Evolutionary conservation across 2,888 invertebrate species (phyloP).

Genomic region (Oligia strigilis): DNA sequence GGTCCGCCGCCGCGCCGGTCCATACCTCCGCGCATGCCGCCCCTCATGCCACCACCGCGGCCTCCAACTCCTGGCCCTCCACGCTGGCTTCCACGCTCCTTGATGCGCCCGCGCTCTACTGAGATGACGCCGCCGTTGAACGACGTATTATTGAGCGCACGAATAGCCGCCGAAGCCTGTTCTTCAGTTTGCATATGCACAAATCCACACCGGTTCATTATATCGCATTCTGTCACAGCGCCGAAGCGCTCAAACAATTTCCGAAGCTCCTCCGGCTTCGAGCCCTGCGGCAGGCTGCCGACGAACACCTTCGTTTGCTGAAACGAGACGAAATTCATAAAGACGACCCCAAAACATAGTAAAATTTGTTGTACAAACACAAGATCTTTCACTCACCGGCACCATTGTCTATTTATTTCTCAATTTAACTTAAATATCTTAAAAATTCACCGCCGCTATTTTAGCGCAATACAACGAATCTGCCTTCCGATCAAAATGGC

Average conservation of each 20-base stretch:
- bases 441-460: conserved; percentile 57
- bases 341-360: background rate
- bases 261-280: conserved; percentile 95
- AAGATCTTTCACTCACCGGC: conserved; percentile 81
- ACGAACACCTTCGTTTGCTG: conserved; percentile 97
- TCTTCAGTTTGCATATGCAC: conserved; percentile 96
- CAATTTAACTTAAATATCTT: conserved; percentile 51
- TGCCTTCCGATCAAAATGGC: conserved; percentile 67
- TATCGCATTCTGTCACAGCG: conserved; percentile 97
- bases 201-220: conserved; percentile 98
- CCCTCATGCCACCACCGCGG: conserved; percentile 83
- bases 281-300: conserved; percentile 96
- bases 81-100: conserved; percentile 91
- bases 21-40: conserved; percentile 85
- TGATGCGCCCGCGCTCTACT: conserved; percentile 95
- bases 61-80: conserved; percentile 85
- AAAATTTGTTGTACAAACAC: conserved; percentile 6
- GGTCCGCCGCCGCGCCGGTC: conserved; percentile 80
- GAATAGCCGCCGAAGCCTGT: conserved; percentile 95
- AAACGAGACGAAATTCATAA: conserved; percentile 69
- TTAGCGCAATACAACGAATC: conserved; percentile 56
- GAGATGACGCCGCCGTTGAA: conserved; percentile 96
- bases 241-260: conserved; percentile 96
- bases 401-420: conserved; percentile 77
- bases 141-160: conserved; percentile 94